Evolutionary conservation across 2,113 vertebrate genomes (phyloP).

Genomic region (Anoura caudifer): DNA sequence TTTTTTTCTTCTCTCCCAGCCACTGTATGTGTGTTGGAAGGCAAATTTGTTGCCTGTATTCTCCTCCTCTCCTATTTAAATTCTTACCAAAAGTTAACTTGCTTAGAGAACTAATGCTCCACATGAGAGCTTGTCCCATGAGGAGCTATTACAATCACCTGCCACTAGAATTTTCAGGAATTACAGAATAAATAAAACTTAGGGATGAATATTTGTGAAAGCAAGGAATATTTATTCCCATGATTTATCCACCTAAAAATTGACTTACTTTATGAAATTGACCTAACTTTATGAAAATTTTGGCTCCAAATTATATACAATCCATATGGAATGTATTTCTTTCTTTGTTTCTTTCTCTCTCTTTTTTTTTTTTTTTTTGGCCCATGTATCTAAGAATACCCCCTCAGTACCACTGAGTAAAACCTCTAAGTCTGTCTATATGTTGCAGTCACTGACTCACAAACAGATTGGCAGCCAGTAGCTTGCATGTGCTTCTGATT

Average conservation of each 20-base stretch:
- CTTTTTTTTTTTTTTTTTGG: neutral
- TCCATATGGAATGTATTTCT: neutral
- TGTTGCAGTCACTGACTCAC: neutral
- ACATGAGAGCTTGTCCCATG: neutral
- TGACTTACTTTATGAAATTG: neutral
- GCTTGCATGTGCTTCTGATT: slow-evolving; percentile 72
- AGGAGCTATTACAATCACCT: neutral
- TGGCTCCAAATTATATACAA: neutral
- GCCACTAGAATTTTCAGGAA: neutral
- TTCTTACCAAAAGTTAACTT: slow-evolving; percentile 31
- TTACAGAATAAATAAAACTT: neutral
- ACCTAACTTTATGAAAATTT: neutral
- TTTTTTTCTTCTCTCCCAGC: neutral
- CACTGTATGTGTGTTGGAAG: neutral
- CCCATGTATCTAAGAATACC: neutral
- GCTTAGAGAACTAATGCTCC: neutral
- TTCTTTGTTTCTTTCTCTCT: neutral
- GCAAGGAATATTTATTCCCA: neutral
- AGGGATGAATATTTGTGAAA: neutral
- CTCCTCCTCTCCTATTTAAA: slow-evolving; percentile 18
- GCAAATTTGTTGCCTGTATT: neutral
- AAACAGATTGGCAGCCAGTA: slow-evolving; percentile 63
- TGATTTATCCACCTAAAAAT: neutral
- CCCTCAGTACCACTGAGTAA: neutral
- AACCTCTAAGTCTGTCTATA: neutral